Evolutionary conservation across 2,888 invertebrate species (phyloP).

Genomic region (Oscheius onirici): DNA sequence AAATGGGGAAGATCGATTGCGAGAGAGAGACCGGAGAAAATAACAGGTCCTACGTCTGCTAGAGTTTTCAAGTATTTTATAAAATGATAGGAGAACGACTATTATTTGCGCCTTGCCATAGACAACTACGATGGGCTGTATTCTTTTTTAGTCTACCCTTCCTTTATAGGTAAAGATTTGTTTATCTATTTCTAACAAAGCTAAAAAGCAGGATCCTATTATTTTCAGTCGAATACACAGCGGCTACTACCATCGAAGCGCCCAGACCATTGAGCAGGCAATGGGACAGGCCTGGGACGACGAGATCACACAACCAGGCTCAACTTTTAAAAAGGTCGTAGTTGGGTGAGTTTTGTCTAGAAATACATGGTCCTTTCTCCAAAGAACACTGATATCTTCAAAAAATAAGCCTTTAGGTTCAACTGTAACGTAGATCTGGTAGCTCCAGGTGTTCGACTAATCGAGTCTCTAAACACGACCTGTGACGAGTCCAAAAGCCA

Average conservation of each 20-base stretch:
- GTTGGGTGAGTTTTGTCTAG: conserved; percentile 58
- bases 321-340: conserved; percentile 66
- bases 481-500: conserved; percentile 61
- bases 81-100: conserved; percentile 30
- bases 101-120: conserved; percentile 43
- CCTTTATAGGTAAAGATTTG: conserved; percentile 44
- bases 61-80: too few species aligned
- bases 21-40: conserved; percentile 3
- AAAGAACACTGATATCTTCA: too few species aligned
- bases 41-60: neutral
- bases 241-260: conserved; percentile 56
- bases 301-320: conserved; percentile 64
- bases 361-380: too few species aligned
- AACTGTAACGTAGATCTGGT: conserved; percentile 74
- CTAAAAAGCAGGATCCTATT: neutral
- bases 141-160: conserved; percentile 50
- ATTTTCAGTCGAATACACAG: conserved; percentile 63
- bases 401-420: conserved; percentile 69
- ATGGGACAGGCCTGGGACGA: conserved; percentile 67
- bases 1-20: neutral
- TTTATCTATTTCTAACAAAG: neutral
- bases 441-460: conserved; percentile 72
- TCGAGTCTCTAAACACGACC: conserved; percentile 70
- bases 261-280: conserved; percentile 64
- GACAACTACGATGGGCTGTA: conserved; percentile 43